Evolutionary conservation across 1,140 invertebrate genomes (phyloP).

Genomic region (Panagrolaimus sp.): DNA sequence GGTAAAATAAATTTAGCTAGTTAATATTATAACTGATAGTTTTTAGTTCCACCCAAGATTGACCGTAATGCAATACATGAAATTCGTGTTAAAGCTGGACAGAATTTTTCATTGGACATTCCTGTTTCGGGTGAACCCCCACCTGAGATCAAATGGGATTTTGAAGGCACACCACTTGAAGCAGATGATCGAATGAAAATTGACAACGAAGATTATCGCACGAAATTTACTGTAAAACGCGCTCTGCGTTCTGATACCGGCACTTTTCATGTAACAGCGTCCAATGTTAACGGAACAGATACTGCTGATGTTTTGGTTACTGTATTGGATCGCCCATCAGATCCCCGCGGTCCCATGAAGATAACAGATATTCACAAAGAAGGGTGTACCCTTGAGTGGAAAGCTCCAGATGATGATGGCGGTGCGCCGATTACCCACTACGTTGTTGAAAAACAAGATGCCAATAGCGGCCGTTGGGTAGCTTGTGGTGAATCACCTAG

Average conservation of each 20-base stretch:
- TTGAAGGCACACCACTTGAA: conserved; percentile 73
- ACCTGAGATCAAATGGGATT: conserved; percentile 82
- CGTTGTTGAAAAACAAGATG: conserved; percentile 91
- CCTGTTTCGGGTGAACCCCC: conserved; percentile 87
- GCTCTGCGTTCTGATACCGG: conserved; percentile 83
- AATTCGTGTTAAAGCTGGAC: conserved; percentile 82
- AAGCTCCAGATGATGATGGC: conserved; percentile 62
- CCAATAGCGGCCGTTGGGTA: conserved; percentile 77
- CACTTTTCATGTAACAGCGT: conserved; percentile 77
- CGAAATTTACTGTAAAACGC: conserved; percentile 77
- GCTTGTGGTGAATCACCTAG: conserved; percentile 58
- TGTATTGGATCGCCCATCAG: conserved; percentile 65
- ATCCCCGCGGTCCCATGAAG: conserved; percentile 61
- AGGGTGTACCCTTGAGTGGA: conserved; percentile 62
- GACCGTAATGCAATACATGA: conserved; percentile 84
- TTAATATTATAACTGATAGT: conserved; percentile 45
- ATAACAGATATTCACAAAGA: conserved; percentile 61
- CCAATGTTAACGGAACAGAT: conserved; percentile 83
- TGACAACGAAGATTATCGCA: conserved; percentile 76
- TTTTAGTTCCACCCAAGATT: conserved; percentile 81
- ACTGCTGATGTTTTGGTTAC: conserved; percentile 72
- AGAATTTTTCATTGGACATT: conserved; percentile 85
- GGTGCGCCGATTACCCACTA: conserved; percentile 69
- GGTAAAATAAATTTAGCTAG: conserved; percentile 64
- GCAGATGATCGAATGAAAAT: conserved; percentile 77